A percentile compares a stretch with the other conserved stretches of the same genome.
These are phyloP conservation scores for Epizoanthus ramosus DNA, from an alignment of 92 coral and sea anemone species.

Conservation along the genomic window DNA sequence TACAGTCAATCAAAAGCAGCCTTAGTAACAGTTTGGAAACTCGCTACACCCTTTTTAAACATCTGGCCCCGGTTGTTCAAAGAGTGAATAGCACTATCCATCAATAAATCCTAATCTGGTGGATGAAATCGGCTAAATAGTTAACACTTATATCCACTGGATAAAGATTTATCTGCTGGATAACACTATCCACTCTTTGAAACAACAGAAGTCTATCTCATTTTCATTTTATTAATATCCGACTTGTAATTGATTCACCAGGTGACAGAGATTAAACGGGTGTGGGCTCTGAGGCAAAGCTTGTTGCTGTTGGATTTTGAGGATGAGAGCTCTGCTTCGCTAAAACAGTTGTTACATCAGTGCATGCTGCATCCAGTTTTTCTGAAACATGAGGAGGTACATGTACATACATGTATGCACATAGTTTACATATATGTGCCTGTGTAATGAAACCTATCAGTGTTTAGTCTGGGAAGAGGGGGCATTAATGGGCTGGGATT, in stretches of 20 bases:
- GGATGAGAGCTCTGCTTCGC: constrained; percentile 79
- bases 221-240: not conserved
- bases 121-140: too few species aligned
- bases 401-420: constrained; percentile 35
- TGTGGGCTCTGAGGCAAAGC: constrained; percentile 90
- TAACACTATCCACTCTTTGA: too few species aligned
- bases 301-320: constrained; percentile 90
- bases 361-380: constrained; percentile 89
- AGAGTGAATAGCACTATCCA: too few species aligned
- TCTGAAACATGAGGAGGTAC: constrained; percentile 92
- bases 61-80: not conserved
- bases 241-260: constrained; percentile 3
- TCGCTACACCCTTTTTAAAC: too few species aligned
- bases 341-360: constrained; percentile 87
- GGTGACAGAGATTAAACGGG: constrained; percentile 89
- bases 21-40: too few species aligned
- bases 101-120: too few species aligned
- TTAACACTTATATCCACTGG: too few species aligned
- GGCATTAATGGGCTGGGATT: too few species aligned
- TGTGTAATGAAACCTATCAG: not conserved
- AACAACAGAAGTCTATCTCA: too few species aligned
- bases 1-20: too few species aligned
- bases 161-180: too few species aligned
- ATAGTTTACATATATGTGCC: not conserved
- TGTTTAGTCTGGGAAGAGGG: too few species aligned